phyloP scores from a whole-genome alignment of 2,113 vertebrate species.

The Charina bottae region DNA sequence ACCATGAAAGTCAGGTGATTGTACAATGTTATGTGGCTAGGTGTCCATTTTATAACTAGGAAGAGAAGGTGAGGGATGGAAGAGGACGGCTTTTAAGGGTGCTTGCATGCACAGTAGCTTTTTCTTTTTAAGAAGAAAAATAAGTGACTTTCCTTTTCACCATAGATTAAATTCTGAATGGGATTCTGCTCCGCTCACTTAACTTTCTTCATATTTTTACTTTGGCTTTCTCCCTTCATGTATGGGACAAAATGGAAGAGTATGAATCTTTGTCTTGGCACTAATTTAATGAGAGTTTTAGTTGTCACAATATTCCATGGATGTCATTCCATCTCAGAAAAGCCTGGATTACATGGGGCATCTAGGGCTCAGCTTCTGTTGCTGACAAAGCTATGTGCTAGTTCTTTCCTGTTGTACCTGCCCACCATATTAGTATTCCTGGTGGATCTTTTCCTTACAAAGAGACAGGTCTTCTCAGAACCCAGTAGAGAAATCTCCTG shows the following conservation, averaged over 20 bases:
- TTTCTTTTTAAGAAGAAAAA: background rate
- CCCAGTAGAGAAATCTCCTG: background rate
- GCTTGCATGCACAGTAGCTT: background rate
- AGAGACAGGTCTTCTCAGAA: background rate
- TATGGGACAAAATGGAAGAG: background rate
- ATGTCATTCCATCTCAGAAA: background rate
- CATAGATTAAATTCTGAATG: background rate
- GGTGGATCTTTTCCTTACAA: background rate
- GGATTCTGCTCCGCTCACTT: background rate
- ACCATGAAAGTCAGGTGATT: background rate
- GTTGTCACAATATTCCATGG: background rate
- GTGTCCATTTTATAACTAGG: background rate
- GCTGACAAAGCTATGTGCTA: background rate
- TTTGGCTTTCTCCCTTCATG: background rate
- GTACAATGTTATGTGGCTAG: background rate
- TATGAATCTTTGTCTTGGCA: background rate
- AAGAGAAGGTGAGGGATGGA: background rate
- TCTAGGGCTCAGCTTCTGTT: background rate
- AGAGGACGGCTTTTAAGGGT: background rate
- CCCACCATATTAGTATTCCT: background rate
- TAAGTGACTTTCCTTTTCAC: background rate
- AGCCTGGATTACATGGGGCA: background rate
- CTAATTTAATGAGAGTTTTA: background rate
- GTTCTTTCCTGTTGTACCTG: background rate
- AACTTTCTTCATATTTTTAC: background rate